Evolutionary conservation across 30 jellyfish, hydroid and myxozoan genomes (phyloP), one percentile per base, ranked within the genome.

Genomic region (Aurelia coerulea): DNA sequence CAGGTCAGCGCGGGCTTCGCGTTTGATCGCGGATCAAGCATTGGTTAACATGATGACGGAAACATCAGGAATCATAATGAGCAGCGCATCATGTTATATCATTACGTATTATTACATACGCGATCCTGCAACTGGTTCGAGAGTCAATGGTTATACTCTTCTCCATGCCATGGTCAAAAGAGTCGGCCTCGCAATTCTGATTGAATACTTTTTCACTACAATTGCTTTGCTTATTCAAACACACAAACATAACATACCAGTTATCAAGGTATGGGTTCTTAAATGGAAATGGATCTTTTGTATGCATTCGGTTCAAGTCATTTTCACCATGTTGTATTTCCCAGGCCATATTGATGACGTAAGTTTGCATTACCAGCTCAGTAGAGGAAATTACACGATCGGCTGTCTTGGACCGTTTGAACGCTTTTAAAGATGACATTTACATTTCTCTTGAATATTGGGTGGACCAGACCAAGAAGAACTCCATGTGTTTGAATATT

Each of bases 231-330:
- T 16, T 23, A 77, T 77, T 19, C 87, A 77, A 16, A 31, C 87
- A 1, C 34, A 59, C 50, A 10, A 34, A 41, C 65, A 77, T 50
- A 23, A 31, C 29, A 37, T 77, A 10, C 87, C 87, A 6, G 39
- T 77, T 8, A 58, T 62, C 10, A 12, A 31, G 39, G 67, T 54
- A 41, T 77, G 87, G 87, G 65, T 16, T n/a, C 15, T 18, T 29
- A 62, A 77, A 39, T 77, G 87, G 87, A 77, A 77, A 51, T 77
- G 29, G 29, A 56, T 77, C 62, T 17, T 62, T 14, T n/a, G 41
- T 17, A 6, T 39, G 65, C 87, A 77, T 39, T 10, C 35, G 42
- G 16, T 77, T 4, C 87, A 77, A 77, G 50, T 77, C 19, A 7
- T 77, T 9, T 37, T 77, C 50, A 3, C 34, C 14, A 52, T 80